Percentiles rank a stretch among this genome's conserved stretches.
Evolutionary conservation across 2,888 invertebrate genomes (phyloP).

Genomic region (Arenicola marina): DNA sequence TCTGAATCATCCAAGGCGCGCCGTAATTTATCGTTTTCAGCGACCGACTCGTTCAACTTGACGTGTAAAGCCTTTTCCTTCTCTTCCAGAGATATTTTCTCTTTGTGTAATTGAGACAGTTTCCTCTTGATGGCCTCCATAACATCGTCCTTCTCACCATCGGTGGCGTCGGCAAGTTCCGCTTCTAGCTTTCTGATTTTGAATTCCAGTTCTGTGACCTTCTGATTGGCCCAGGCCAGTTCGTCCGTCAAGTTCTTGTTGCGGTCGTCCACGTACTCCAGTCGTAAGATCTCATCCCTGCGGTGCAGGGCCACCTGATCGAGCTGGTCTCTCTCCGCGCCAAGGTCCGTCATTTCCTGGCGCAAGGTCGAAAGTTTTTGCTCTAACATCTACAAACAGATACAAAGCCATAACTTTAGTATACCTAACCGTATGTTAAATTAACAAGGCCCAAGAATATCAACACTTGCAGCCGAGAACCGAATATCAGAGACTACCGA

Average conservation of each 20-base stretch:
- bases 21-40: constrained; percentile 37
- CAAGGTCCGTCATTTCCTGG: too few relatives aligned
- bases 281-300: too few relatives aligned
- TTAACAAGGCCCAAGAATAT: too few relatives aligned
- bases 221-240: constrained; percentile 38
- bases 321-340: too few relatives aligned
- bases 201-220: constrained; percentile 43
- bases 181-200: constrained; percentile 9
- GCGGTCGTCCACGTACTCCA: constrained; percentile 32
- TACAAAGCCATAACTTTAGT: too few relatives aligned
- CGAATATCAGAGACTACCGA: too few relatives aligned
- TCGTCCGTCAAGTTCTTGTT: constrained; percentile 38
- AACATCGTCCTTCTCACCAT: constrained; percentile 7
- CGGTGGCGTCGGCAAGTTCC: background rate
- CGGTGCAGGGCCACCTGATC: too few relatives aligned
- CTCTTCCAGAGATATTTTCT: constrained; percentile 20
- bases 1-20: constrained; percentile 37
- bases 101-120: constrained; percentile 37
- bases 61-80: constrained; percentile 32
- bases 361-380: too few relatives aligned
- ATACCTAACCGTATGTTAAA: too few relatives aligned
- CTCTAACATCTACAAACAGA: too few relatives aligned
- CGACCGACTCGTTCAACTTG: constrained; percentile 35
- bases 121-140: constrained; percentile 31
- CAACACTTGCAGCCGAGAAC: too few relatives aligned